Base-by-base conservation (phyloP, 2,888 invertebrate species). In the Agrochola lota region DNA sequence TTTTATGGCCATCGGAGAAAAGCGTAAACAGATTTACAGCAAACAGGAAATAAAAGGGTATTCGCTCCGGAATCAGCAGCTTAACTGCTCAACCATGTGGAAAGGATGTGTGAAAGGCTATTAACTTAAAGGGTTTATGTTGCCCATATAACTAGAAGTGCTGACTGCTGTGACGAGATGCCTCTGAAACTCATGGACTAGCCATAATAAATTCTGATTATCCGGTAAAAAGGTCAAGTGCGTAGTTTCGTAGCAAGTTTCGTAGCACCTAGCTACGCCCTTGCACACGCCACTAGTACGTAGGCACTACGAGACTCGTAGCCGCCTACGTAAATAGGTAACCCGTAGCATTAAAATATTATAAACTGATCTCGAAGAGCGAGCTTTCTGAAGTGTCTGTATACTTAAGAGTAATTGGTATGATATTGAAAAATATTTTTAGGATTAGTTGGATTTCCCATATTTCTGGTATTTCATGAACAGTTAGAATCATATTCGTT, bases 41-140 rank as follows among this genome's bases (percentile, higher is more conserved):
- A 57, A 52, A 62, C 17, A 66, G 35, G 68, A 72, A 73, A 76
- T 63, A 74, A 69, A 83, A 67, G 46, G 63, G 67, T 73, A 43
- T 70, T 70, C 35, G 35, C 71, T 71, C 8, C 55, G 23, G 46
- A 52, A 57, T 6, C 55, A 17, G 46, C 52, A 57, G 71, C 52
- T 77, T 69, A 62, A 72, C 66, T 52, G 80, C 26, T n/a, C 66
- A 70, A 17, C 52, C 77, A 73, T 67, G 66, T 67, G 77, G 77
- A 77, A 77, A 62, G 57, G 72, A 80, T 80, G 71, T 66, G 85
- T 73, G 73, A 77, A 80, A 73, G 63, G 63, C 77, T 81, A 81
- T 77, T 77, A 73, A 80, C 63, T 84, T 62, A 73, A 84, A 73
- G 80, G 62, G 66, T 83, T 84, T 84, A 83, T 81, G 73, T 77